Base-by-base conservation (phyloP, 2,113 vertebrate species). In the Phalacrocorax pelagicus region DNA sequence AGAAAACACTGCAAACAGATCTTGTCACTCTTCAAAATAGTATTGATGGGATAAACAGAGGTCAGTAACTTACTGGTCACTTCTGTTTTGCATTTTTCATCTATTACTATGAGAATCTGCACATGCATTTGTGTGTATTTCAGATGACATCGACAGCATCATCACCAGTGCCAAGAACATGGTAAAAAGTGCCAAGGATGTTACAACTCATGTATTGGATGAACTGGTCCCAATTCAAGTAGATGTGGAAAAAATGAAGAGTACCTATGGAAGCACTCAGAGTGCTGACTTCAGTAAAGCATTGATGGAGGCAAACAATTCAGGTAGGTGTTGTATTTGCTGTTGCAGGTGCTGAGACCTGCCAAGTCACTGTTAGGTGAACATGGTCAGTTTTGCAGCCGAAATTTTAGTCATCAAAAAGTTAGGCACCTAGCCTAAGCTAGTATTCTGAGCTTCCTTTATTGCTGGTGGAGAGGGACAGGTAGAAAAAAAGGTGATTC, bases 191-290 rank as follows among this genome's bases (percentile, higher is more conserved):
- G 99, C 99, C 44, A 95, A 98, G 2, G 93, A 96, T 78, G 97
- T 98, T 52, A 98, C 98, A 11, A 75, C 40, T 7, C 67, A 95
- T 47, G 98, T 99, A 11, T 81, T 99, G 92, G 95, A 98, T 69
- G 98, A 97, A 69, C 97, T 99, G 81, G 86, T 84, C 20, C 98
- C 96, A 82, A 99, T 99, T 93, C 97, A 96, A 92, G 94, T 67
- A 26, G 99, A 99, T 72, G 91, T 99, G 32, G 92, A 97, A 21
- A 98, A 98, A 52, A 98, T 99, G 71, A 98, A 96, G 80, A 80
- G 72, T 6, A 97, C 96, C 11, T 97, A 95, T 22, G 94, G 98
- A 81, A 95, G 81, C 15, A 15, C 90, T 12, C 97, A 95, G 65
- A 97, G 66, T 22, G 96, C 96, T 92, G 96, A 95, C 93, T 98